Evolutionary conservation across 2,113 vertebrate species (phyloP), one percentile per base, ranked within the genome.

Genomic region (Pampusana beccarii): DNA sequence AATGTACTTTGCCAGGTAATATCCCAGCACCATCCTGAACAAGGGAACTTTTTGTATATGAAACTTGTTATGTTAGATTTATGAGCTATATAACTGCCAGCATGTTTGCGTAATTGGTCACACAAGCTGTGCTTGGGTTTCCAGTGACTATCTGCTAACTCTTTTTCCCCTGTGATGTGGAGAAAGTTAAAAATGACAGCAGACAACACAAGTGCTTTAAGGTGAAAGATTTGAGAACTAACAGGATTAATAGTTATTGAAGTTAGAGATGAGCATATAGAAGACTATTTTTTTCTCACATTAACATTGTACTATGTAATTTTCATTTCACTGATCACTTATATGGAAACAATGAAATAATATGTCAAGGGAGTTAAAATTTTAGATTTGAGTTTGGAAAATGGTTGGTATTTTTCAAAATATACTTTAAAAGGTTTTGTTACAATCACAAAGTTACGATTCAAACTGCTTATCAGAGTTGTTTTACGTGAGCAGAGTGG

Each of bases 21-120:
- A 89, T 42, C 50, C 44, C 7, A 78, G 42, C 67, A 11, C 3
- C 19, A 86, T 56, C 50, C 64, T 83, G 81, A 94, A 48, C 51
- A 88, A 88, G n/a, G 6, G 25, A 85, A 65, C 9, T 54, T 83
- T 91, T 83, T 64, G 60, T 61, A 54, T 65, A 53, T 64, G 86
- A 94, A 81, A 62, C 33, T 88, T 93, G 65, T 90, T 95, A 90
- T 19, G 5, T 46, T 92, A 96, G 46, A 96, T 46, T 92, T 92
- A 79, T 25, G 50, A 85, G 92, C 42, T 96, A 58, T 38, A 54
- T 87, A 46, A 46, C 44, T 46, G 44, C 46, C 51, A 95, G 64
- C 12, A 12, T 78, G 54, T 94, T 95, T 92, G 92, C 77, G 86
- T 86, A 97, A 92, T 51, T 88, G 92, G 93, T 97, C 78, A 77